A percentile compares a stretch with the other conserved stretches of the same genome.
Evolutionary conservation across 2,888 invertebrate species (phyloP).

Genomic region (Cantharis nigra): DNA sequence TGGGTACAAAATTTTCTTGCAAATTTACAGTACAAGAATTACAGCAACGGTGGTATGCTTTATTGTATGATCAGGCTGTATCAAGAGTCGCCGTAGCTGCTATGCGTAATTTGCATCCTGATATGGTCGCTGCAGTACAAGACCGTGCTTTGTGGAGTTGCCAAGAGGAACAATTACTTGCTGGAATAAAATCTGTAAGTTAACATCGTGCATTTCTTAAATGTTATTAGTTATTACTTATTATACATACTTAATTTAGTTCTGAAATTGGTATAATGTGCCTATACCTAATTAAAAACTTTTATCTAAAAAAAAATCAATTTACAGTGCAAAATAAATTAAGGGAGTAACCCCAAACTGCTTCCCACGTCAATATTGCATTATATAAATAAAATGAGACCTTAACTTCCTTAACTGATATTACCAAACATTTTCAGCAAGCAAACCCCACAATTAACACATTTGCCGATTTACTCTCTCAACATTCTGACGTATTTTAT

Average conservation of each 20-base stretch:
- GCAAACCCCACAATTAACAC: conserved; percentile 71
- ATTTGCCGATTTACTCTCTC: conserved; percentile 83
- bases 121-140: conserved; percentile 84
- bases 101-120: conserved; percentile 92
- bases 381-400: too few relatives aligned
- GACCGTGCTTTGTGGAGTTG: conserved; percentile 87
- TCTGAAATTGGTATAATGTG: too few relatives aligned
- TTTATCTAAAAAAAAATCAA: too few relatives aligned
- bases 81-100: conserved; percentile 90
- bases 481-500: conserved; percentile 85
- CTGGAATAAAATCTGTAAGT: conserved; percentile 77
- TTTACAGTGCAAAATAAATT: too few relatives aligned
- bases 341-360: too few relatives aligned
- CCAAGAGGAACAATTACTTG: conserved; percentile 85
- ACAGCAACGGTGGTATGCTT: conserved; percentile 93
- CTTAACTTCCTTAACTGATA: too few relatives aligned
- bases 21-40: conserved; percentile 92
- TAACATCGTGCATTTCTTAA: not conserved
- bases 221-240: too few relatives aligned
- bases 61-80: conserved; percentile 93
- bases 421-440: conserved; percentile 22
- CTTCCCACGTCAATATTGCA: too few relatives aligned
- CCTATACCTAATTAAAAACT: too few relatives aligned
- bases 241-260: too few relatives aligned
- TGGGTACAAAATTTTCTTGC: conserved; percentile 94